Conservation (phyloP, 2,113 vertebrate genomes). For the sheep (Ovis aries) region DNA sequence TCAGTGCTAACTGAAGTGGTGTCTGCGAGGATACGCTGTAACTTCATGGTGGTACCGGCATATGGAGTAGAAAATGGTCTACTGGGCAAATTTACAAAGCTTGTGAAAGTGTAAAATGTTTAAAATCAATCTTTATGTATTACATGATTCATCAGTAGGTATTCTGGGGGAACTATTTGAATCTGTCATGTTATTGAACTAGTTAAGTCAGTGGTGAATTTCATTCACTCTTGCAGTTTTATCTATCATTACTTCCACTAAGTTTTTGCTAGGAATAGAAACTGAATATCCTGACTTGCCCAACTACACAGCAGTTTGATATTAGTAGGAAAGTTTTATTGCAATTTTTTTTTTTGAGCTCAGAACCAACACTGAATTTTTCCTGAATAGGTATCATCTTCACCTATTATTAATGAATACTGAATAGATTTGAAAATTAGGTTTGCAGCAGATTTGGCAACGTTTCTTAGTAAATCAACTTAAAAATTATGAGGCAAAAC, state of each 20-base stretch:
- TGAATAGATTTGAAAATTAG: background rate
- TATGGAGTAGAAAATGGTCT: background rate
- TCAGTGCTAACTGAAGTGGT: background rate
- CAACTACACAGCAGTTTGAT: background rate
- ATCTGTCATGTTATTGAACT: background rate
- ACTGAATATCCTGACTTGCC: background rate
- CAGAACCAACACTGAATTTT: background rate
- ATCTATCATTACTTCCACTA: background rate
- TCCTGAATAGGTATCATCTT: background rate
- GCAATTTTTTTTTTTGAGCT: background rate
- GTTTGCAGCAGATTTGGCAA: background rate
- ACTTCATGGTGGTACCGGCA: background rate
- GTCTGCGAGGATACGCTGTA: background rate
- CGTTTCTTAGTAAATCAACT: background rate
- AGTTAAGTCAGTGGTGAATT: background rate
- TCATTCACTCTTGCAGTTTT: background rate
- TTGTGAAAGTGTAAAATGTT: background rate
- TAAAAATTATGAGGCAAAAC: background rate
- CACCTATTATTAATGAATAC: background rate
- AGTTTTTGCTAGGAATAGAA: background rate
- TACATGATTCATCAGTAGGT: background rate
- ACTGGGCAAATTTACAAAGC: background rate
- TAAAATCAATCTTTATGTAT: background rate
- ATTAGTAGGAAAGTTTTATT: background rate
- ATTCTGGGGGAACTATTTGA: background rate